These are phyloP conservation scores for Porites evermanni DNA, from an alignment of 92 coral and sea anemone genomes.

Conservation along the genomic window DNA sequence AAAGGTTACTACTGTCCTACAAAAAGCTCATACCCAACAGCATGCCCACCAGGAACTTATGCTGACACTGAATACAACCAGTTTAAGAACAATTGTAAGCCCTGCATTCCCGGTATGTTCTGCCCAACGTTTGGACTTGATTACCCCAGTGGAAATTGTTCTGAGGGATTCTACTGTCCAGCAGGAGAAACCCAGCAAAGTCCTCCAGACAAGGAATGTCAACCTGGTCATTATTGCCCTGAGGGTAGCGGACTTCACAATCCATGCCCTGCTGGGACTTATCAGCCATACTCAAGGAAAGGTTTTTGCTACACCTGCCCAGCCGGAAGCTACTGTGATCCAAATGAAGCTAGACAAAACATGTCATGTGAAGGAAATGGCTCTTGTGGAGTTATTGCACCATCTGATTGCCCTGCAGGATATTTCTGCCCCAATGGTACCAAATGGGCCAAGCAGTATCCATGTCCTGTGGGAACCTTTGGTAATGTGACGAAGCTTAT, in stretches of 20 bases:
- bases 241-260: conserved; percentile 92
- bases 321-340: conserved; percentile 98
- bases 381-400: conserved; percentile 85
- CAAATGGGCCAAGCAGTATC: conserved; percentile 79
- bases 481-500: conserved; percentile 83
- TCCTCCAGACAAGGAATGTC: conserved; percentile 94
- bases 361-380: conserved; percentile 84
- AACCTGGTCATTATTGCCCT: conserved; percentile 97
- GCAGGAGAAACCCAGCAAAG: conserved; percentile 91
- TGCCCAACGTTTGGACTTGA: conserved; percentile 83
- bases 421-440: conserved; percentile 92
- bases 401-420: conserved; percentile 94
- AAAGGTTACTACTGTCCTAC: conserved; percentile 93
- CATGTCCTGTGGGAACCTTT: conserved; percentile 95
- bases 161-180: conserved; percentile 96
- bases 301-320: conserved; percentile 84
- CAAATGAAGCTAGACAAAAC: conserved; percentile 90
- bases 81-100: conserved; percentile 92
- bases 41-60: conserved; percentile 95
- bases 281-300: conserved; percentile 85
- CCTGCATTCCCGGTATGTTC: conserved; percentile 92
- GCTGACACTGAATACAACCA: conserved; percentile 92
- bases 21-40: conserved; percentile 82
- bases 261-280: conserved; percentile 93
- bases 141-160: conserved; percentile 93